These are phyloP conservation scores for Psilanteris sp. DNA, from an alignment of 1,140 invertebrate species.

Conservation along the genomic window DNA sequence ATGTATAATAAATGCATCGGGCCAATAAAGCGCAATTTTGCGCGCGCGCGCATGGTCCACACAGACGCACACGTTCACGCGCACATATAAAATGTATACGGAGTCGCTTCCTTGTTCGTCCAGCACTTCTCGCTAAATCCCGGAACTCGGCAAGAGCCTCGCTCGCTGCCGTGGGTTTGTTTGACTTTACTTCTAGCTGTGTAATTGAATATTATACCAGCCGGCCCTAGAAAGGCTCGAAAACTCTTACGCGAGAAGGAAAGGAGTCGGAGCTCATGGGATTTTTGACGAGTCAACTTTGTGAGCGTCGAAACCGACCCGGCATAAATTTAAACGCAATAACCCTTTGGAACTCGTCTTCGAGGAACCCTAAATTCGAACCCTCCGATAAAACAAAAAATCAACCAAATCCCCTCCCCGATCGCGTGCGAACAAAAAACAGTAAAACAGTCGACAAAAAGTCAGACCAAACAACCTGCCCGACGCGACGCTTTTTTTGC, in stretches of 20 bases:
- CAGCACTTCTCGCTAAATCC: constrained; percentile 58
- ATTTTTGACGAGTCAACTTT: constrained; percentile 58
- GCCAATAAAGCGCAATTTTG: constrained; percentile 14
- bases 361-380: background rate
- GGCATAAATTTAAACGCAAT: constrained; percentile 46
- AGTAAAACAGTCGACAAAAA: too few relatives aligned
- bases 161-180: constrained; percentile 66
- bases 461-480: too few relatives aligned
- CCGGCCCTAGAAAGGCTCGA: constrained; percentile 64
- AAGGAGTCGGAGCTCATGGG: constrained; percentile 51
- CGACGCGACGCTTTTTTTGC: too few relatives aligned
- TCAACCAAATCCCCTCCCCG: too few relatives aligned
- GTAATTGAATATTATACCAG: constrained; percentile 72
- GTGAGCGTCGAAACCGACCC: constrained; percentile 16
- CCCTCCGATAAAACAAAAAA: too few relatives aligned
- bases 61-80: constrained; percentile 14
- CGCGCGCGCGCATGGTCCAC: constrained; percentile 18
- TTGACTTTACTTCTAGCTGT: constrained; percentile 71
- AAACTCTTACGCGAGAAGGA: constrained; percentile 62
- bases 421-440: too few relatives aligned
- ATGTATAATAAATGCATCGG: constrained; percentile 23
- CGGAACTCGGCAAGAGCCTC: constrained; percentile 56
- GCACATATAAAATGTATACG: constrained; percentile 48
- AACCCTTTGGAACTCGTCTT: constrained; percentile 11
- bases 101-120: constrained; percentile 62